Evolutionary conservation across 2,797 vertebrate species (phyloP).

Genomic region (Thalassophryne amazonica): DNA sequence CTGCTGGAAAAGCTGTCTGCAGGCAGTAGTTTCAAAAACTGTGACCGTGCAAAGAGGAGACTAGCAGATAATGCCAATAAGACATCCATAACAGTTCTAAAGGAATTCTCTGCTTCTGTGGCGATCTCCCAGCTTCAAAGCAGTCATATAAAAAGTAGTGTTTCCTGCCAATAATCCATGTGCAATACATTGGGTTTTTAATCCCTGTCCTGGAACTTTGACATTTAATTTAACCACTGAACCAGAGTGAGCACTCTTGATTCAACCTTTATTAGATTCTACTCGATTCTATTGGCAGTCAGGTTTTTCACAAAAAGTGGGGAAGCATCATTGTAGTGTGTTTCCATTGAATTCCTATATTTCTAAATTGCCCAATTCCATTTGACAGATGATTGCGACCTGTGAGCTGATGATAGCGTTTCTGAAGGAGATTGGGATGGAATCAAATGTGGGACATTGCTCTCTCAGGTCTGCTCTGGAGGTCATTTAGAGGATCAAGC

Average conservation of each 20-base stretch:
- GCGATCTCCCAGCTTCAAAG: slow-evolving; percentile 18
- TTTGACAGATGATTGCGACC: slow-evolving; percentile 44
- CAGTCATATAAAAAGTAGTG: slow-evolving; percentile 21
- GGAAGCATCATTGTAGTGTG: slow-evolving; percentile 30
- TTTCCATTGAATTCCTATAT: slow-evolving; percentile 59
- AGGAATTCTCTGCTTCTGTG: no score
- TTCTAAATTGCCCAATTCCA: slow-evolving; percentile 36
- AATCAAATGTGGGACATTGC: not conserved
- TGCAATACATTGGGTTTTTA: slow-evolving; percentile 26
- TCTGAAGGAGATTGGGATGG: not conserved
- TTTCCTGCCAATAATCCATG: slow-evolving; percentile 44
- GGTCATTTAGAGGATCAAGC: slow-evolving; percentile 18
- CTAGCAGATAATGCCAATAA: no score
- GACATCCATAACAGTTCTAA: no score
- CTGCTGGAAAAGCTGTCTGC: no score
- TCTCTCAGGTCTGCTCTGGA: not conserved
- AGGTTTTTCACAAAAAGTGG: slow-evolving; percentile 42
- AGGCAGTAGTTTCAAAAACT: no score
- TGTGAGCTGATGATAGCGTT: slow-evolving; percentile 47
- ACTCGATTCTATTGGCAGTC: slow-evolving; percentile 41
- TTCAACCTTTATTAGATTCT: slow-evolving; percentile 64
- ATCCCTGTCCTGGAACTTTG: slow-evolving; percentile 38
- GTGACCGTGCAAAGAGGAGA: no score
- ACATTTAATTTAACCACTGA: slow-evolving; percentile 47
- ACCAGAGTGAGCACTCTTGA: slow-evolving; percentile 34